phyloP scores from a whole-genome alignment of 2,888 invertebrate genomes.

The Campoletis raptor region DNA sequence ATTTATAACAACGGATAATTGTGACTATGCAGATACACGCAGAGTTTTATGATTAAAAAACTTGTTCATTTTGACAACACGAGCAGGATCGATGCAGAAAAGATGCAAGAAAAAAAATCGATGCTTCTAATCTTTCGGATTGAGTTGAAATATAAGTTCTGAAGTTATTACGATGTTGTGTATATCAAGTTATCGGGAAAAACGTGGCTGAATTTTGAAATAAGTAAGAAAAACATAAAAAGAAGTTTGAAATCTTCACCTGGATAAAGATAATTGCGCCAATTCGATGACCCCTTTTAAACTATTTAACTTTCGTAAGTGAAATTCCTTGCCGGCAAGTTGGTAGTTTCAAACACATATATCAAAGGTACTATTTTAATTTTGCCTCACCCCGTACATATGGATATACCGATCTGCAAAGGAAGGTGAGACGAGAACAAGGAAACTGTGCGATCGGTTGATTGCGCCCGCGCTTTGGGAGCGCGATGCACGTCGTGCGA shows the following conservation, averaged over 20 bases:
- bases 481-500: constrained; percentile 44
- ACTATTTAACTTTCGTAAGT: constrained; percentile 8
- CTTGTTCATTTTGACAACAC: not conserved
- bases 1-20: not conserved
- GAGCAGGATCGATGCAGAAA: not conserved
- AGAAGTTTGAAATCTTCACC: not conserved
- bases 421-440: constrained; percentile 74
- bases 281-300: not conserved
- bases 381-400: constrained; percentile 9
- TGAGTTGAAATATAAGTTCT: not conserved
- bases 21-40: not conserved
- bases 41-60: not conserved
- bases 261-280: not conserved
- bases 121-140: not conserved
- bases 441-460: constrained; percentile 62
- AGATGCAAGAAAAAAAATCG: no score
- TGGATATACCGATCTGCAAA: constrained; percentile 49
- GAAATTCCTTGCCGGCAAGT: not conserved
- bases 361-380: not conserved
- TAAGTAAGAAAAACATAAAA: not conserved
- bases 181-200: not conserved
- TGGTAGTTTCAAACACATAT: not conserved
- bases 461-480: constrained; percentile 7
- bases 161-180: not conserved
- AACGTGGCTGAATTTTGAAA: not conserved